Evolutionary conservation across 2,797 vertebrate species (phyloP), one percentile per base, ranked within the genome.

Genomic region (Takifugu ocellatus): DNA sequence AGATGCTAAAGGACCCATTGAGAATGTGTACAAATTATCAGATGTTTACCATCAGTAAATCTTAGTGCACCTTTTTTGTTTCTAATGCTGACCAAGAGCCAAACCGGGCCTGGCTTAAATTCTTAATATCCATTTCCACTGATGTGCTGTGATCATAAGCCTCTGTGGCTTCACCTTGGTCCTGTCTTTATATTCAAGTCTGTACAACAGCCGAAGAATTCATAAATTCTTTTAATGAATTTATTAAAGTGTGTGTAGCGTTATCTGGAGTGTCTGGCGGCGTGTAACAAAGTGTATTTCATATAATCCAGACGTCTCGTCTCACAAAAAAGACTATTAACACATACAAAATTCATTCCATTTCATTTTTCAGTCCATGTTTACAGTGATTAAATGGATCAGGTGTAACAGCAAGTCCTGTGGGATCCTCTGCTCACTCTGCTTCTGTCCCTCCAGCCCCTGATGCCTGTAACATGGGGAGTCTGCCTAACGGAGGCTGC

Each of bases 401-500:
- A 16, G 17, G 43, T 44, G 12, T 29, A 4, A 39, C 16, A 49
- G 14, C 1, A 16, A 49, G 1, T 16, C 26, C 17, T 3, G 39
- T 51, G 33, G 21, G 39, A 70, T 62, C 2, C 1, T 46, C 0
- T 16, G 15, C 54, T 42, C 1, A 51, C 51, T 68, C 15, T 52
- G 12, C 42, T 42, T 78, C 29, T 77, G 24, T 48, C 54, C 56
- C 63, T 46, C 15, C 62, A 98, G 97, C 92, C 69, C 92, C 93
- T 2, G 94, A 98, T 62, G 92, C 89, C 70, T 99, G 97, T 36
- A 96, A 94, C 78, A 87, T 93, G 83, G 94, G 94, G 12, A 90
- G 89, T 56, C 86, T 96, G 31, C 94, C 94, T 14, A 97, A 98
- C 0, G 97, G 97, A 1, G 97, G 97, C 74, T 99, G 97, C 58